These are phyloP conservation scores for Alces alces DNA, from an alignment of 2,113 vertebrate genomes.

Conservation along the genomic window DNA sequence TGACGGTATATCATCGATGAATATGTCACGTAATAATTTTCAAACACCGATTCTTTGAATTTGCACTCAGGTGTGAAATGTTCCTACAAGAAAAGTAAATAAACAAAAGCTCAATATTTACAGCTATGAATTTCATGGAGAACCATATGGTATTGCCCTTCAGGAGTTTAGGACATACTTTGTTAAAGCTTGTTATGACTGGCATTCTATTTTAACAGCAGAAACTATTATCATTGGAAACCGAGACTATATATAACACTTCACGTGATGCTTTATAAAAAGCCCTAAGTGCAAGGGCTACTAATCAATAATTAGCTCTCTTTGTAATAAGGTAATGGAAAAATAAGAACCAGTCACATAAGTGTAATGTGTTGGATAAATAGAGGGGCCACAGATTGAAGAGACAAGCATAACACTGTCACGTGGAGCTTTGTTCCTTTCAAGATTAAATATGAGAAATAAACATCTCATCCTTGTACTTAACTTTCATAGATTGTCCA, in stretches of 20 bases:
- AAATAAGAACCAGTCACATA: not conserved
- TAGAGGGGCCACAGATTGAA: not conserved
- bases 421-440: not conserved
- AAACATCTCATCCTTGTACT: not conserved
- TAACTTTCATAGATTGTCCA: constrained; percentile 6
- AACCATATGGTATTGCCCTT: constrained; percentile 13
- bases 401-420: not conserved
- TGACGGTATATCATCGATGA: constrained; percentile 99
- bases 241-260: not conserved
- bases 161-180: accelerated
- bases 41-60: constrained; percentile 99
- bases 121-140: constrained; percentile 1
- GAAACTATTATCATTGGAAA: not conserved
- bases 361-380: not conserved
- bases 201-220: not conserved
- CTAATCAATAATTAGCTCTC: not conserved
- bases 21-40: constrained; percentile 99
- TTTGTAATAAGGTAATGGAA: not conserved
- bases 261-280: not conserved
- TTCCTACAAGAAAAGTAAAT: constrained; percentile 85
- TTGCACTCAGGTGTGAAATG: constrained; percentile 99
- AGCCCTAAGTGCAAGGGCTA: not conserved
- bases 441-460: constrained; percentile 14
- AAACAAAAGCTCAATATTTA: constrained; percentile 53
- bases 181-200: not conserved